A percentile compares a stretch with the other conserved stretches of the same genome.
Conservation (phyloP, 2,113 vertebrate genomes). For the Leptosomus discolor region DNA sequence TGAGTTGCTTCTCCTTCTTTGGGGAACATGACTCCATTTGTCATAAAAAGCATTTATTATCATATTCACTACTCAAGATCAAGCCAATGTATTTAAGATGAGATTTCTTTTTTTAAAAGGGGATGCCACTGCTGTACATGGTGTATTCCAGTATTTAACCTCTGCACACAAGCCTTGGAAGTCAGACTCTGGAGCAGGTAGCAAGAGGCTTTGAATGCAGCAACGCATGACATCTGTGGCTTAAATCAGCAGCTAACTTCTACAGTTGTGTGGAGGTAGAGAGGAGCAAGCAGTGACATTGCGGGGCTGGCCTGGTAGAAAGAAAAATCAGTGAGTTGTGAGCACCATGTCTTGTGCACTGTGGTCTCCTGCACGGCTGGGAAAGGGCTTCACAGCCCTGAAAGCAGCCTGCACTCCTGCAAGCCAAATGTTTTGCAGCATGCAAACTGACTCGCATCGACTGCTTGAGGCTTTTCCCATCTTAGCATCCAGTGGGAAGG, state of each 20-base stretch:
- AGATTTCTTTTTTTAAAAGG: not conserved
- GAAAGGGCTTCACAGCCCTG: not conserved
- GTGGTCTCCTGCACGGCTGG: not conserved
- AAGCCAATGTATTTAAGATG: not conserved
- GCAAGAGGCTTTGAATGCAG: not conserved
- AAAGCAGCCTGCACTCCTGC: not conserved
- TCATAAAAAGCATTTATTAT: not conserved
- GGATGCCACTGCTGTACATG: not conserved
- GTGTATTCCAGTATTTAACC: not conserved
- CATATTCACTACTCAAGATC: not conserved
- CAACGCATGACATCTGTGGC: rapidly evolving
- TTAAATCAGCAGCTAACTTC: not conserved
- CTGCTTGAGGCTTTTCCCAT: not conserved
- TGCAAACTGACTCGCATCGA: not conserved
- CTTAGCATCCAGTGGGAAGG: not conserved
- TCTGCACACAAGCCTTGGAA: not conserved
- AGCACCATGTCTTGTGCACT: rapidly evolving
- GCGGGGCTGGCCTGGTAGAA: not conserved
- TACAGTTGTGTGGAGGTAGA: too few relatives aligned
- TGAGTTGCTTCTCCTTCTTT: not conserved
- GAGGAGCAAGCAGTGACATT: not conserved
- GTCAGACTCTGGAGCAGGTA: not conserved
- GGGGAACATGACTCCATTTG: not conserved
- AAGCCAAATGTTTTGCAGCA: not conserved
- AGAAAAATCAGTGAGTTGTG: not conserved